A percentile compares a stretch with the other conserved stretches of the same genome.
Evolutionary conservation across 2,888 invertebrate genomes (phyloP).

Genomic region (Piscicola geometra): DNA sequence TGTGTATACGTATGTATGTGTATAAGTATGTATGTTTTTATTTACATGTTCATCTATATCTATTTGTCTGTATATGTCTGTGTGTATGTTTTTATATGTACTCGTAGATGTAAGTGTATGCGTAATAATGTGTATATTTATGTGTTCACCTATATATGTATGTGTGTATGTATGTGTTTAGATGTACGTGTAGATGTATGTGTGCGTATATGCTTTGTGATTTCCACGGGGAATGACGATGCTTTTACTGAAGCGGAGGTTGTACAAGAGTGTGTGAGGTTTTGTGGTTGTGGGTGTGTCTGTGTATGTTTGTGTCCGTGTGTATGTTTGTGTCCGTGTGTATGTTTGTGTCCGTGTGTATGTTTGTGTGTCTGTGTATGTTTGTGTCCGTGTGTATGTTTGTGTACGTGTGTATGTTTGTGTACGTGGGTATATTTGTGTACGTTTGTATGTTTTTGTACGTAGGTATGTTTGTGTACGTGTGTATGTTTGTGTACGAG

Average conservation of each 20-base stretch:
- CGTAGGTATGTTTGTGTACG: neutral
- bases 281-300: neutral
- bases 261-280: slow-evolving; percentile 7
- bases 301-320: neutral
- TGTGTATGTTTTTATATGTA: neutral
- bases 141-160: slow-evolving; percentile 2
- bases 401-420: no score
- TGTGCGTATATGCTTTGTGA: neutral
- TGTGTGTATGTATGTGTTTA: neutral
- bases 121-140: neutral
- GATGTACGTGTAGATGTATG: neutral
- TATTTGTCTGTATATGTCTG: neutral
- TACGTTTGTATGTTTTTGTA: neutral
- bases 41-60: slow-evolving; percentile 7
- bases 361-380: no score
- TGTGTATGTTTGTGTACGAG: neutral
- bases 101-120: neutral
- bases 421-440: neutral
- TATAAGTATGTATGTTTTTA: neutral
- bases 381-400: no score
- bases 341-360: neutral
- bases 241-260: slow-evolving; percentile 12
- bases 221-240: slow-evolving; percentile 8
- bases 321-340: neutral
- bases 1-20: no score